A percentile compares a stretch with the other conserved stretches of the same genome.
Conservation (phyloP, 1,140 invertebrate species). For the Aphaenogaster ashmeadi region DNA sequence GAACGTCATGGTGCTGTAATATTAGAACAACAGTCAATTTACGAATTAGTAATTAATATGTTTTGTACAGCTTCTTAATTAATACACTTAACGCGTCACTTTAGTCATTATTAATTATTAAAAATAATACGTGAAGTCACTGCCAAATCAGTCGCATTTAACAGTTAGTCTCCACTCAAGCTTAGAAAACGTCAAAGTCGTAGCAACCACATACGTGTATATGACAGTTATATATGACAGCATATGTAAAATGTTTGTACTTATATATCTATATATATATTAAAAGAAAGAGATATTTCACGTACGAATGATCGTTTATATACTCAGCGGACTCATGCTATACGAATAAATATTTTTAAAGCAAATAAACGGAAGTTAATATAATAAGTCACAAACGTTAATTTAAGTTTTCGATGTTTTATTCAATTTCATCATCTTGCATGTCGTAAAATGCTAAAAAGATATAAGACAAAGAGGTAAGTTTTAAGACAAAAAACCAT, state of each 20-base stretch:
- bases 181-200: slow-evolving; percentile 60
- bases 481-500: slow-evolving; percentile 25
- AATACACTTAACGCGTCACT: slow-evolving; percentile 82
- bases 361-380: slow-evolving; percentile 78
- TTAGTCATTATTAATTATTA: slow-evolving; percentile 79
- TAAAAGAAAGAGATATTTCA: slow-evolving; percentile 61
- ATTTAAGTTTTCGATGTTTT: slow-evolving; percentile 35
- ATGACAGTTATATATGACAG: slow-evolving; percentile 56
- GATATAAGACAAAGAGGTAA: slow-evolving; percentile 30
- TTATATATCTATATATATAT: slow-evolving; percentile 67
- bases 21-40: slow-evolving; percentile 81
- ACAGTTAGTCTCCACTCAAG: slow-evolving; percentile 62
- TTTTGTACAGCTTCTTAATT: slow-evolving; percentile 86
- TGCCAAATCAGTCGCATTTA: slow-evolving; percentile 81
- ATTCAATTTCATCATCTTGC: slow-evolving; percentile 29
- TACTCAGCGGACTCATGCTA: slow-evolving; percentile 75
- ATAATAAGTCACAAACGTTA: slow-evolving; percentile 39
- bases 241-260: slow-evolving; percentile 77
- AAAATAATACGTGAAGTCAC: slow-evolving; percentile 78
- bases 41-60: slow-evolving; percentile 81
- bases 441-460: slow-evolving; percentile 45
- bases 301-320: slow-evolving; percentile 68
- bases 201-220: slow-evolving; percentile 51
- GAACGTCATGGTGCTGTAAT: slow-evolving; percentile 79
- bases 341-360: slow-evolving; percentile 78